Percentiles rank a stretch among this genome's conserved stretches.
phyloP scores from a whole-genome alignment of 2,797 vertebrate species.

The Anguilla marmorata region DNA sequence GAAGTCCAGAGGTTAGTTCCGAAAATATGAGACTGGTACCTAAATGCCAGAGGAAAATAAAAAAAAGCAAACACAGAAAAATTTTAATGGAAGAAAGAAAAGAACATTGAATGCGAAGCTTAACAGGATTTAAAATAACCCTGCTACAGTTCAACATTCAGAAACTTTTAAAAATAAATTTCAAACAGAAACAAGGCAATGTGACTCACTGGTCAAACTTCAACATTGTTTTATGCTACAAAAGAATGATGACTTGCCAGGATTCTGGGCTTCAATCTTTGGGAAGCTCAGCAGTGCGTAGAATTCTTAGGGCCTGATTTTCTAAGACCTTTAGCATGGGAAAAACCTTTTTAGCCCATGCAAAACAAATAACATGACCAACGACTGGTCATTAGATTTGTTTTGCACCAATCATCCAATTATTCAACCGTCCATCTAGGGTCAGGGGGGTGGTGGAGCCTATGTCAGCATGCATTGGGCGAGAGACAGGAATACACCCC shows the following conservation, averaged over 20 bases:
- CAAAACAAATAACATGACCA: neutral
- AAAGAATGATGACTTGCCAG: neutral
- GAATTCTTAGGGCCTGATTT: neutral
- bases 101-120: neutral
- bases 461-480: no score
- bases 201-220: neutral
- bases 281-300: neutral
- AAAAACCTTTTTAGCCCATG: neutral
- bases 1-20: slow-evolving; percentile 2
- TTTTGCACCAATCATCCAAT: neutral
- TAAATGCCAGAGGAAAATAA: neutral
- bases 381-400: neutral
- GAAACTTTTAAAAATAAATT: neutral
- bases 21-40: neutral
- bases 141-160: neutral
- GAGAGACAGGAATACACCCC: no score
- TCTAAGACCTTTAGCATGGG: neutral
- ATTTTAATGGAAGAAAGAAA: neutral
- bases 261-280: neutral
- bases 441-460: no score
- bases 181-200: neutral
- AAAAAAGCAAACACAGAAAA: neutral
- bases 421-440: no score
- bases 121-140: neutral
- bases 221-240: neutral